Evolutionary conservation across 2,888 invertebrate genomes (phyloP).

Genomic region (Acanthopleura granulata): DNA sequence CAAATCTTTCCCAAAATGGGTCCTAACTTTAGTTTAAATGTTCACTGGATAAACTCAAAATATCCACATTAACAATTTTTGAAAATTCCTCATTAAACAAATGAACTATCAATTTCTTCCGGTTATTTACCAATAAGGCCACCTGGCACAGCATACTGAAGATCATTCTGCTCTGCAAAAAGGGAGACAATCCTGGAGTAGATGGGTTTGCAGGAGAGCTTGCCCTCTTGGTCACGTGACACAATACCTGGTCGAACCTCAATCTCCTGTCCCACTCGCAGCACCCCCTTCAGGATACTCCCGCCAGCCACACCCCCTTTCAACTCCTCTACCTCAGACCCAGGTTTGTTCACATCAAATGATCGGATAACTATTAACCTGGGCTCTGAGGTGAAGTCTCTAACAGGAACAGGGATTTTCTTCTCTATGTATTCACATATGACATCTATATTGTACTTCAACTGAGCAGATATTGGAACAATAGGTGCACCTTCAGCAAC

Average conservation of each 20-base stretch:
- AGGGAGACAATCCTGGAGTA: constrained; percentile 97
- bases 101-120: background rate
- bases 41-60: too few relatives aligned
- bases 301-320: constrained; percentile 99
- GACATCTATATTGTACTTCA: constrained; percentile 99
- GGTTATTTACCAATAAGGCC: constrained; percentile 86
- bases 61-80: too few relatives aligned
- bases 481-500: constrained; percentile 99
- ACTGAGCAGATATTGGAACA: constrained; percentile 98
- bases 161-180: constrained; percentile 96
- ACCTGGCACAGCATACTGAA: constrained; percentile 98
- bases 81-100: background rate
- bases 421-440: constrained; percentile 98
- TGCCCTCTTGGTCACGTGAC: constrained; percentile 95
- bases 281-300: constrained; percentile 83
- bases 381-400: constrained; percentile 96
- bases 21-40: too few relatives aligned
- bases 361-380: constrained; percentile 88
- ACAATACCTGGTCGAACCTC: constrained; percentile 98
- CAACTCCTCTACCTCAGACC: constrained; percentile 97
- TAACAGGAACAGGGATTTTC: constrained; percentile 95
- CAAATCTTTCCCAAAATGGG: too few relatives aligned
- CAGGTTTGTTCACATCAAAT: constrained; percentile 99
- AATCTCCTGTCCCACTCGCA: constrained; percentile 94
- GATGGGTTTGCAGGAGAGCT: constrained; percentile 95